These are phyloP conservation scores for Bryconaethiops microstoma DNA, from an alignment of 2,797 vertebrate genomes.

Conservation along the genomic window DNA sequence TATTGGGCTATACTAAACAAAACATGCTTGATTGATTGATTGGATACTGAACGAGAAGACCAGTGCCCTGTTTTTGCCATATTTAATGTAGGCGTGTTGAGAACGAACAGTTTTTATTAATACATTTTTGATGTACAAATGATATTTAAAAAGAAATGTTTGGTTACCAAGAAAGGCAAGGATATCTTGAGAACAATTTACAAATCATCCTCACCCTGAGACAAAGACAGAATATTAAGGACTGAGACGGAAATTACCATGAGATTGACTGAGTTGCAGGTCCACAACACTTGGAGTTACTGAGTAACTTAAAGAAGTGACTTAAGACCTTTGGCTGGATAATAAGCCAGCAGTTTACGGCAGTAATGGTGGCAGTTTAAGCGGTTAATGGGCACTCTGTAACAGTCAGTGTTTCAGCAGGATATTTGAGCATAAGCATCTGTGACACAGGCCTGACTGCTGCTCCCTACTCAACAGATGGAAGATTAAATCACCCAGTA, in stretches of 20 bases:
- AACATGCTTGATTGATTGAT: too few species aligned
- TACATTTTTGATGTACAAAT: too few species aligned
- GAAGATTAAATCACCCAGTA: slow-evolving; percentile 51
- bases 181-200: too few species aligned
- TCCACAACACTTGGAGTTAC: not conserved
- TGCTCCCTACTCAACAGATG: slow-evolving; percentile 59
- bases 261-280: not conserved
- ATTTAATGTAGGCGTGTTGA: too few species aligned
- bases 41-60: too few species aligned
- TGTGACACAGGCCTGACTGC: slow-evolving; percentile 29
- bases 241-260: too few species aligned
- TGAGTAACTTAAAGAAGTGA: not conserved
- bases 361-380: not conserved
- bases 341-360: not conserved
- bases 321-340: not conserved
- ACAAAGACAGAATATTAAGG: not conserved
- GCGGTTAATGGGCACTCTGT: not conserved
- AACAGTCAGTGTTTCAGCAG: not conserved
- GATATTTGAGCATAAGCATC: slow-evolving; percentile 31
- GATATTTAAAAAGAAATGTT: too few species aligned
- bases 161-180: too few species aligned
- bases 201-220: too few species aligned
- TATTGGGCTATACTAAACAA: too few species aligned
- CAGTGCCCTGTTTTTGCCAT: too few species aligned
- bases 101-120: too few species aligned